Base-by-base conservation (phyloP, 1,140 invertebrate genomes). In the Drosophila lini region DNA sequence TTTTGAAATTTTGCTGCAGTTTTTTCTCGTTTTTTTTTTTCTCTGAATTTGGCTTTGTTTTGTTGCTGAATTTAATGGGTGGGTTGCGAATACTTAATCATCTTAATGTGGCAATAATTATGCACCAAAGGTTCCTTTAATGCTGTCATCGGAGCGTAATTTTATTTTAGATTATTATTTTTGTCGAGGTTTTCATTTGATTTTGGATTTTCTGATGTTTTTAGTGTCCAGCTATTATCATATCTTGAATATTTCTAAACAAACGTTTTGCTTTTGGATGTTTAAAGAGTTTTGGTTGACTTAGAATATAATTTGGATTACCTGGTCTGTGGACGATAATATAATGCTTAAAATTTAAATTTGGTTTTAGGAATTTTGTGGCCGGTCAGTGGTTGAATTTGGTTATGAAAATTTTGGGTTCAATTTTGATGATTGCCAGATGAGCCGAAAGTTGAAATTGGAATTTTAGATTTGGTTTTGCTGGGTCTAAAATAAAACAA, bases 71-170 rank as follows among this genome's bases (percentile, higher is more conserved):
- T 47, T 58, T 69, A 41, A 41, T 69, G 45, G 64, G 50, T 60
- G 74, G 57, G 64, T 53, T 62, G 74, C 60, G 63, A 45, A 81
- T 63, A 88, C 85, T 86, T 86, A 80, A 78, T 86, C 83, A 86
- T 89, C 83, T 69, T 88, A 89, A 89, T 88, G 81, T 90, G 63
- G 65, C 65, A 57, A 84, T 81, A 89, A 89, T 84, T 89, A 90
- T 89, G 80, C 60, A 63, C 70, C 74, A 59, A 88, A 80, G 65
- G 58, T 36, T 41, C 19, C 52, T 45, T 34, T 64, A 80, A 83
- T 74, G 34, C 25, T 81, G 74, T 59, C 62, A 68, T 74, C 52
- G 53, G 53, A 61, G 32, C 74, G 69, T 45, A 42, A 53, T 80
- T 64, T 61, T 68, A 9, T 50, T 70, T 45, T 13, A 34, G 32